Percentiles rank a stretch among this genome's conserved stretches.
phyloP scores from a whole-genome alignment of 30 jellyfish, hydroid and myxozoan species.

The Chrysaora quinquecirrha region DNA sequence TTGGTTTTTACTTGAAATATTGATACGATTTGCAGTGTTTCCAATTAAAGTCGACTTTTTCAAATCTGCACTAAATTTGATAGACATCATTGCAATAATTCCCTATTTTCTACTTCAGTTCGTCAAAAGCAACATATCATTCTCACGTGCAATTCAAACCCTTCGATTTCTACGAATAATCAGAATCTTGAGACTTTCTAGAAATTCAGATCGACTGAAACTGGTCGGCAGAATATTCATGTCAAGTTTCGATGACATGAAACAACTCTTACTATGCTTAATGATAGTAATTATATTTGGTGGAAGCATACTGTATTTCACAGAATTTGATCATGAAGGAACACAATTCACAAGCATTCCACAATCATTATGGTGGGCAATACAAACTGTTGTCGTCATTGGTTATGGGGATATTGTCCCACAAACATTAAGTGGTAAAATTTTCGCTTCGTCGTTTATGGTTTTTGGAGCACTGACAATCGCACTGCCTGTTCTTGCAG shows the following conservation, averaged over 20 bases:
- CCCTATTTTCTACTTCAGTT: constrained; percentile 70
- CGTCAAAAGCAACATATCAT: constrained; percentile 21
- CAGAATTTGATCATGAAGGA: constrained; percentile 51
- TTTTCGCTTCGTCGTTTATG: constrained; percentile 88
- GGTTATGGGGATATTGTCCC: constrained; percentile 99
- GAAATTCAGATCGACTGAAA: constrained; percentile 80
- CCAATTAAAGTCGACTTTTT: constrained; percentile 73
- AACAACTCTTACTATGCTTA: constrained; percentile 81
- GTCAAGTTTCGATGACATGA: constrained; percentile 88
- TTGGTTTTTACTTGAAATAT: constrained; percentile 82
- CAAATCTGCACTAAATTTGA: constrained; percentile 58
- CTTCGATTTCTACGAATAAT: constrained; percentile 75
- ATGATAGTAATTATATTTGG: constrained; percentile 82
- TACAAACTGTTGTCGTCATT: constrained; percentile 90
- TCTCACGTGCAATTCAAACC: constrained; percentile 59
- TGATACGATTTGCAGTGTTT: constrained; percentile 38
- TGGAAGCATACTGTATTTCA: constrained; percentile 79
- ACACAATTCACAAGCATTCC: constrained; percentile 87
- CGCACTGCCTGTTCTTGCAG: constrained; percentile 96
- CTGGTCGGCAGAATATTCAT: constrained; percentile 78
- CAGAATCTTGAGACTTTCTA: constrained; percentile 78
- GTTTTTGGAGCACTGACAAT: constrained; percentile 97
- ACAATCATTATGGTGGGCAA: constrained; percentile 97
- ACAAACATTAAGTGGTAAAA: constrained; percentile 74
- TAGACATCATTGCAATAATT: constrained; percentile 77